Evolutionary conservation across 2,113 vertebrate genomes (phyloP).

Genomic region (Anoura caudifer): DNA sequence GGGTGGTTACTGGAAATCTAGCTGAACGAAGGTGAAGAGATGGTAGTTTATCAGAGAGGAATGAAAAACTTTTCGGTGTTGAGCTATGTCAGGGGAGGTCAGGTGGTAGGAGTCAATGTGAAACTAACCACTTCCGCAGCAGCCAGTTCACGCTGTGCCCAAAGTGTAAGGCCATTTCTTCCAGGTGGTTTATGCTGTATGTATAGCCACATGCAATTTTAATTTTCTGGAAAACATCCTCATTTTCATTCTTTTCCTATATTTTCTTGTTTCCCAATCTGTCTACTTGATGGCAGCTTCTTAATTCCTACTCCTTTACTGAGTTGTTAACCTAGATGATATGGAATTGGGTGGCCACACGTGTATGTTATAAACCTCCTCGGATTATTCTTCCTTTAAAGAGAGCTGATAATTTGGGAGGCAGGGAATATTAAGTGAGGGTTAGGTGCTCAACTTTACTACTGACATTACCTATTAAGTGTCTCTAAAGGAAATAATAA

Average conservation of each 20-base stretch:
- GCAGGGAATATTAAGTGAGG: slow-evolving; percentile 71
- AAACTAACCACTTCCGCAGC: slow-evolving; percentile 56
- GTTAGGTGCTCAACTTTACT: slow-evolving; percentile 80
- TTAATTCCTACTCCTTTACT: background rate
- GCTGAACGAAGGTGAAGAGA: slow-evolving; percentile 17
- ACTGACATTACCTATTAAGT: slow-evolving; percentile 80
- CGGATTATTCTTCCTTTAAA: slow-evolving; percentile 59
- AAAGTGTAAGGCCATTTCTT: slow-evolving; percentile 51
- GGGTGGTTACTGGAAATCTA: background rate
- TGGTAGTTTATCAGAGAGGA: slow-evolving; percentile 55
- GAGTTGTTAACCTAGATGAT: background rate
- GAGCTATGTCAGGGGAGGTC: slow-evolving; percentile 45
- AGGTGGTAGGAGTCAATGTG: slow-evolving; percentile 51
- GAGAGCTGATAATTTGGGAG: slow-evolving; percentile 63
- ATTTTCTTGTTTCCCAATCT: slow-evolving; percentile 24
- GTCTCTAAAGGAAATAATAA: slow-evolving; percentile 82
- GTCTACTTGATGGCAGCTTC: background rate
- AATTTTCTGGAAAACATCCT: slow-evolving; percentile 63
- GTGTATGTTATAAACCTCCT: slow-evolving; percentile 1
- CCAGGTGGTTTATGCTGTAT: background rate
- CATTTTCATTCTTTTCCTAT: slow-evolving; percentile 32
- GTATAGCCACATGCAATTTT: slow-evolving; percentile 52
- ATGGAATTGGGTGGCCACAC: background rate
- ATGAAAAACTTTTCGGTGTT: slow-evolving; percentile 55
- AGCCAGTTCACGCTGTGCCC: slow-evolving; percentile 51